Base-by-base conservation (phyloP, 1,140 invertebrate genomes). In the Antheraea mylitta region DNA sequence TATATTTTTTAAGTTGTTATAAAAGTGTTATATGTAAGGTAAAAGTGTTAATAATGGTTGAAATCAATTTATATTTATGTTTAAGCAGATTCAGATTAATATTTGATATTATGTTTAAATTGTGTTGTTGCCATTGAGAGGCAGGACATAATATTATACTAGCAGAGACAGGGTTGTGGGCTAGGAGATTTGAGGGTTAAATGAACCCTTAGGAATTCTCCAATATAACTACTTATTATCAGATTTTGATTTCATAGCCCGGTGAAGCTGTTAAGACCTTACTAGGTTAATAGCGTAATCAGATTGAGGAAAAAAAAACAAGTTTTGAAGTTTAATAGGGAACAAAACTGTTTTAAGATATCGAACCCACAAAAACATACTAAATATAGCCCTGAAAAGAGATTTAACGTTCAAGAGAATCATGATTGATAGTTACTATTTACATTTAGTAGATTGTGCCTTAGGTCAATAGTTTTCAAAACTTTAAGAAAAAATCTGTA, bases 1-100 rank as follows among this genome's bases (percentile, higher is more conserved):
- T 82, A 87, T 85, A 83, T 78, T 79, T 85, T 19, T 86, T 90
- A 89, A 90, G 86, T 91, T 91, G 89, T 91, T 91, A 87, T 81
- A 75, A 86, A 84, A 89, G 83, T 91, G 87, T 61, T 61, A 61
- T 82, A 68, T 86, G 70, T 87, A 91, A 87, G 80, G 73, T 90
- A 90, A 84, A 79, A 76, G 78, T 83, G 82, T 82, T 78, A 79
- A 76, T 78, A 66, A 79, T 76, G 79, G 80, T 83, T 81, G 77
- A 84, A 85, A 85, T 77, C 83, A 89, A 88, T 89, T 68, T 83
- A 87, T 53, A 53, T 53, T 53, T 53, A 53, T 53, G 11, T 53
- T 53, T 53, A 70, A 77, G 72, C 75, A 80, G 80, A 78, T 83
- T 78, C 75, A 85, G 83, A 77, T 89, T 90, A 79, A 89, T 89